These are phyloP conservation scores for Cacoxenus indagator DNA, from an alignment of 2,888 invertebrate species.

Conservation along the genomic window DNA sequence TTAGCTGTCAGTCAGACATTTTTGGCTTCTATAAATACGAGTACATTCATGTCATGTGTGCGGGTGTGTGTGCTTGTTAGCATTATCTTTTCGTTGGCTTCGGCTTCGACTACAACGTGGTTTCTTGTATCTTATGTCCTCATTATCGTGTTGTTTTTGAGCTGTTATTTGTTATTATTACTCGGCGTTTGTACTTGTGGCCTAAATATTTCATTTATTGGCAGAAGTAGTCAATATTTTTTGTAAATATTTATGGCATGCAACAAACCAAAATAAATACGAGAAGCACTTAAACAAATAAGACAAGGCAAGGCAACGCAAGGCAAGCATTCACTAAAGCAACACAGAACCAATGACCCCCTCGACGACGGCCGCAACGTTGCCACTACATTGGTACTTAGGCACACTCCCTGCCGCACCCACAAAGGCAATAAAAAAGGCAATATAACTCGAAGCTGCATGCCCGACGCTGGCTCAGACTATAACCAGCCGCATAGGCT, in stretches of 20 bases:
- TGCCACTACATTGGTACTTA: no score
- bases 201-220: background rate
- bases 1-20: no score
- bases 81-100: slow-evolving; percentile 59
- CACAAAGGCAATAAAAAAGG: background rate
- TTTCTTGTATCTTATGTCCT: slow-evolving; percentile 47
- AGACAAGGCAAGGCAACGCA: no score
- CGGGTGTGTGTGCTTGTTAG: no score
- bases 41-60: no score
- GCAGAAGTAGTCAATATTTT: background rate
- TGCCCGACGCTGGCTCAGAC: no score
- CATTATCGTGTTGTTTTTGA: slow-evolving; percentile 51
- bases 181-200: background rate
- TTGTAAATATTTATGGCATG: background rate
- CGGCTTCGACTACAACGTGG: no score
- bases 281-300: background rate
- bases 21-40: no score
- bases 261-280: background rate
- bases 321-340: background rate
- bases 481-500: no score
- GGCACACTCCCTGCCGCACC: background rate
- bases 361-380: no score
- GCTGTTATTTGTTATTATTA: background rate
- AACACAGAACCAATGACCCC: no score
- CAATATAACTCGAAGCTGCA: no score